phyloP scores from a whole-genome alignment of 2,113 vertebrate species.

The Cettia cetti region DNA sequence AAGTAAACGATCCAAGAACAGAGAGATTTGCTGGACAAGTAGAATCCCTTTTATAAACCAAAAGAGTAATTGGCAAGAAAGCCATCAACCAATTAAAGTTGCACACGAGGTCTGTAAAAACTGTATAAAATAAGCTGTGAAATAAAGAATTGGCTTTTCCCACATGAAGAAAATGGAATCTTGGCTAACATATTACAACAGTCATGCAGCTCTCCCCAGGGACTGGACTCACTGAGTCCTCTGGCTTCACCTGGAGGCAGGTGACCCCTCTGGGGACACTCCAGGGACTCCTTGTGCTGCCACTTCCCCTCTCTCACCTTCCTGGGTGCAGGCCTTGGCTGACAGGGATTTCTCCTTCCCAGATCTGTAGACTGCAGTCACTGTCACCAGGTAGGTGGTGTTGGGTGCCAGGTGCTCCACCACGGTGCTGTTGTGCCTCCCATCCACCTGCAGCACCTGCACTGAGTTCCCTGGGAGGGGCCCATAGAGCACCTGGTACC shows the following conservation, averaged over 20 bases:
- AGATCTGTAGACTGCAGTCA: constrained; percentile 78
- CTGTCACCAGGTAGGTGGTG: constrained; percentile 89
- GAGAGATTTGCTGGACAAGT: background rate
- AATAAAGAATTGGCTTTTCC: background rate
- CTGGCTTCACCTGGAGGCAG: background rate
- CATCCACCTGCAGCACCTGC: constrained; percentile 69
- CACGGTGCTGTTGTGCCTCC: constrained; percentile 77
- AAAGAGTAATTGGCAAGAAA: background rate
- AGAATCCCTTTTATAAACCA: background rate
- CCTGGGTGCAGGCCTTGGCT: constrained; percentile 86
- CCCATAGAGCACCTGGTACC: constrained; percentile 83
- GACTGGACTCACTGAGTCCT: background rate
- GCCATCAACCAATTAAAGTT: background rate
- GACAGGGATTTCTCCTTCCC: constrained; percentile 88
- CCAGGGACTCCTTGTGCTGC: background rate
- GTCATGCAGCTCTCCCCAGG: background rate
- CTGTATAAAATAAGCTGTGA: background rate
- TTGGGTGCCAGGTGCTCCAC: constrained; percentile 83
- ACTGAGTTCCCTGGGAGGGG: constrained; percentile 76
- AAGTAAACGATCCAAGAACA: background rate
- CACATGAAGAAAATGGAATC: background rate
- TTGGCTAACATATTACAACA: background rate
- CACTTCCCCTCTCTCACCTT: constrained; percentile 62
- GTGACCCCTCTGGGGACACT: background rate
- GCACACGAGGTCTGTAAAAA: background rate